These are phyloP conservation scores for Dipodomys stephensi DNA, from an alignment of 2,113 vertebrate species.

Conservation along the genomic window DNA sequence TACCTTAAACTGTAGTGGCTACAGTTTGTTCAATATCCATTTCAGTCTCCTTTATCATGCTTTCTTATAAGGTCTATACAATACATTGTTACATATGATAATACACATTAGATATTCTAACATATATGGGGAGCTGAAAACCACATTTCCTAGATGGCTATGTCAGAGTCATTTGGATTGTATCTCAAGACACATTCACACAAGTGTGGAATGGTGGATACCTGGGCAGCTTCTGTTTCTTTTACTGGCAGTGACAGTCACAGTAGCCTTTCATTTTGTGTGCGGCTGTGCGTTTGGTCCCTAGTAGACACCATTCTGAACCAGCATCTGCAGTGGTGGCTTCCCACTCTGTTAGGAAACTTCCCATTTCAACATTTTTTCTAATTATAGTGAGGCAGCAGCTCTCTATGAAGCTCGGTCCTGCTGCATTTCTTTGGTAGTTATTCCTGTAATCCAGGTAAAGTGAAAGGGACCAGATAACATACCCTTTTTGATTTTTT, in stretches of 20 bases:
- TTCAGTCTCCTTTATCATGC: not conserved
- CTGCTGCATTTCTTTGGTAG: not conserved
- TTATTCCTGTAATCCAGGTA: conserved; percentile 5
- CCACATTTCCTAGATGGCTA: not conserved
- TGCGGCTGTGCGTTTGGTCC: not conserved
- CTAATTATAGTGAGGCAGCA: not conserved
- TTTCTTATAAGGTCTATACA: not conserved
- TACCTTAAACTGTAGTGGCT: not conserved
- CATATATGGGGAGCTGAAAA: not conserved
- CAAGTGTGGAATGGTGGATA: no score
- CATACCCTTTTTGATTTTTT: no score
- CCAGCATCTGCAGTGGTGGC: rapidly evolving
- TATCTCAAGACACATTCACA: no score
- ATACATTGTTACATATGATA: no score
- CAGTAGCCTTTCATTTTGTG: not conserved
- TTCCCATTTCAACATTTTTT: not conserved
- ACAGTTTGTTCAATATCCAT: not conserved
- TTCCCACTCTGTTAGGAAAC: not conserved
- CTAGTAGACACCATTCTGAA: not conserved
- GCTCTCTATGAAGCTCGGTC: not conserved
- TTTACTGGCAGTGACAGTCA: not conserved
- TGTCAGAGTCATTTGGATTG: not conserved
- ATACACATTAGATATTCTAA: no score
- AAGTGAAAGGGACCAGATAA: not conserved
- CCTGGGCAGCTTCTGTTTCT: not conserved